Base-by-base conservation (phyloP, 1,140 invertebrate species). In the Panulirus ornatus region DNA sequence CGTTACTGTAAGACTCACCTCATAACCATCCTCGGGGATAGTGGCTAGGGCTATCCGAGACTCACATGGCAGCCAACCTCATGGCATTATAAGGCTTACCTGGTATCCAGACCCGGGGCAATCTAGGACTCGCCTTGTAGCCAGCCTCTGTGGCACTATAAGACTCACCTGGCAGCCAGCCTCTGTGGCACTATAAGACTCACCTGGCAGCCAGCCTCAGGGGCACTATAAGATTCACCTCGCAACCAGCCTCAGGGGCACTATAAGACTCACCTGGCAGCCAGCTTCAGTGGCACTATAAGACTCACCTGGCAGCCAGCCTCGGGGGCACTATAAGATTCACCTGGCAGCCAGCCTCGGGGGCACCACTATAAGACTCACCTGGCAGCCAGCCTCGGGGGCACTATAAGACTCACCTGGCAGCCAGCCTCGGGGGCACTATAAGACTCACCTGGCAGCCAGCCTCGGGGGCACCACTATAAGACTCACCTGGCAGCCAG, bases 201-300 rank as follows among this genome's bases (percentile, higher is more conserved):
- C 44, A 47, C 44, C 44, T 14, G 44, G 14, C 44, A 47, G 5
- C 44, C 44, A 11, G 44, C 14, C 44, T 47, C 44, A 11, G 44
- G 44, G 44, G 44, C 44, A 47, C 5, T 5, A 11, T 14, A 47
- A 47, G 44, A 81, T 27, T 34, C 44, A 81, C 78, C 78, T 54
- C 42, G 51, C 78, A 81, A n/a, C 14, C n/a, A 22, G 78, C 44
- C 47, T 81, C 78, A 9, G 78, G 78, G 78, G 78, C 44, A 34
- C 42, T 81, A 47, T 47, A 47, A 47, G 44, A 47, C 44, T 14
- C 14, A 11, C 5, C 5, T 5, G 44, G 14, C 44, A 47, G 44
- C 44, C 44, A 11, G 44, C 44, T n/a, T n/a, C n/a, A n/a, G n/a
- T n/a, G n/a, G n/a, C n/a, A n/a, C n/a, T n/a, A n/a, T n/a, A n/a